Percentiles rank a stretch among this genome's conserved stretches.
Conservation (phyloP, 2,113 vertebrate species). For the Phaethornis superciliosus region DNA sequence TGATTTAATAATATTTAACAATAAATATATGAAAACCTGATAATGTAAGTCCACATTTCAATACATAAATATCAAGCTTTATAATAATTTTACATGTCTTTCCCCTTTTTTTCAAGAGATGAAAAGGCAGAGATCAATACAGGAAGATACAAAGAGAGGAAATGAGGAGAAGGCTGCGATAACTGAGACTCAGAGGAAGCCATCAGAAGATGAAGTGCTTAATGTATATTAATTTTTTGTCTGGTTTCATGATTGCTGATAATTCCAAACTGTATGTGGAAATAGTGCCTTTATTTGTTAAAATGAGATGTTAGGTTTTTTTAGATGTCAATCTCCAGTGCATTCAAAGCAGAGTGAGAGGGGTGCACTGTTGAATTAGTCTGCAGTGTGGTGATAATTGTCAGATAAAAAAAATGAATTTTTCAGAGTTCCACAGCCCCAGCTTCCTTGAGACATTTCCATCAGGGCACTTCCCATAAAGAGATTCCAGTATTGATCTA, state of each 20-base stretch:
- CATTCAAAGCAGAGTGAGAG: constrained; percentile 86
- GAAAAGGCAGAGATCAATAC: constrained; percentile 94
- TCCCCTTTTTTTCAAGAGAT: constrained; percentile 87
- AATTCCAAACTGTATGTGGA: constrained; percentile 85
- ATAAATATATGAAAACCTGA: constrained; percentile 69
- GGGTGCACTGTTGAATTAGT: constrained; percentile 86
- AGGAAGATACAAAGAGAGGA: constrained; percentile 91
- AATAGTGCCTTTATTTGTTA: constrained; percentile 87
- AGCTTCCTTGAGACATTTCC: constrained; percentile 88
- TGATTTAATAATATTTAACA: constrained; percentile 73
- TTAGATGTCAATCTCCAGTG: constrained; percentile 87
- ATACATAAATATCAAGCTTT: constrained; percentile 84
- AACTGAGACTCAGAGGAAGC: constrained; percentile 87
- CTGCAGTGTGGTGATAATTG: constrained; percentile 88
- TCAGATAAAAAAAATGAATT: constrained; percentile 90
- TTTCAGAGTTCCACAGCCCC: constrained; percentile 85
- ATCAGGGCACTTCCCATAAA: constrained; percentile 88
- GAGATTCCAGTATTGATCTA: constrained; percentile 94
- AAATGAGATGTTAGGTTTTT: constrained; percentile 88
- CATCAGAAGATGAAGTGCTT: constrained; percentile 97
- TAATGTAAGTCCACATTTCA: constrained; percentile 78
- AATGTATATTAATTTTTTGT: constrained; percentile 87
- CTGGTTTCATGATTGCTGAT: constrained; percentile 89
- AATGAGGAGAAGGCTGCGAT: constrained; percentile 86
- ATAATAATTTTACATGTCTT: constrained; percentile 84